Evolutionary conservation across 2,888 invertebrate species (phyloP), one percentile per base, ranked within the genome.

Genomic region (Eupithecia centaureata): DNA sequence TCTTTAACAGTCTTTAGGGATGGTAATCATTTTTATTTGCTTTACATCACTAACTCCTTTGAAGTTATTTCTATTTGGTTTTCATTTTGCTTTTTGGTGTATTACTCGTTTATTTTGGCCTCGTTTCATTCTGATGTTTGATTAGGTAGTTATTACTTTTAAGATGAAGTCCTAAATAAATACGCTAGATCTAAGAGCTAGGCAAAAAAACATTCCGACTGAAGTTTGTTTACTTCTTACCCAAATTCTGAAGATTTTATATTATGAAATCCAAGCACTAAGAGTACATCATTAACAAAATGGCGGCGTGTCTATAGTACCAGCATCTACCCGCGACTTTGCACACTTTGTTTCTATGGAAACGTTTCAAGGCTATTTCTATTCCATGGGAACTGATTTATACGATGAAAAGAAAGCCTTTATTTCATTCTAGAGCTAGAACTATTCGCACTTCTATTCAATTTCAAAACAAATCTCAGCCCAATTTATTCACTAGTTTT

Each of bases 1-100:
- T 61, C 69, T 65, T 65, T 61, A 63, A 42, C 56, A 61, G 65
- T 65, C 65, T 65, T 72, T 67, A 65, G 61, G 65, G 71, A 73
- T 70, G 73, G 67, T 73, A 69, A 73, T 73, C 51, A 67, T 69
- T 72, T 70, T 61, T 67, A 68, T 71, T 63, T 71, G 33, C 32
- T 71, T 71, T 68, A 66, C 68, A 72, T 74, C 62, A 67, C 63
- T 66, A 69, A 74, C 57, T 63, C 63, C 52, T 72, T 71, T 65
- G 27, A 65, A 42, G 35, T 30, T 56, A 35, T 59, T 56, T 61
- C 42, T 52, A 30, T 61, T 52, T 32, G 18, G 10, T 51, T 54
- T 33, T 61, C 22, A 38, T 32, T 61, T 47, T 15, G 27, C 15
- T 54, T 62, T 52, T 51, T 18, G 60, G 30, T 28, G 54, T 56